Percentiles rank a stretch among this genome's conserved stretches.
Conservation (phyloP, 2,888 invertebrate genomes). For the Diloba caeruleocephala region DNA sequence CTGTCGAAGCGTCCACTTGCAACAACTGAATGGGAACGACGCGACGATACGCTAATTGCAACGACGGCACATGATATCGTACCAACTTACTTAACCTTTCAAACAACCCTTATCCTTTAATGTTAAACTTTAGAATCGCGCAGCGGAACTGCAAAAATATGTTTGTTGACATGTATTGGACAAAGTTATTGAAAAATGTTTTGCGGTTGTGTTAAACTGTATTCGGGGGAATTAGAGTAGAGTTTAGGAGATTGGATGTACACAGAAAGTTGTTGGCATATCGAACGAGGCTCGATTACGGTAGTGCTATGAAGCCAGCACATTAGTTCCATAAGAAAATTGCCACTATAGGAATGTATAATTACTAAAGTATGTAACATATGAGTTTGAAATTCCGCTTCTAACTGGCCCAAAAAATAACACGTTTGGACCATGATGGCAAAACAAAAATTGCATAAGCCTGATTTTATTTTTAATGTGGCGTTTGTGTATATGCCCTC, state of each 20-base stretch:
- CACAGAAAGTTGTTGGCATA: constrained; percentile 26
- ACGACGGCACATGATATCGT: constrained; percentile 51
- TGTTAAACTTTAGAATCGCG: constrained; percentile 25
- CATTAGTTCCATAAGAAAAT: constrained; percentile 51
- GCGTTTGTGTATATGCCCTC: no score
- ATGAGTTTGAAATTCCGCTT: no score
- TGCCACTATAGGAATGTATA: constrained; percentile 2
- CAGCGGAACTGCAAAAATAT: constrained; percentile 21
- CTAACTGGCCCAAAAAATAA: no score
- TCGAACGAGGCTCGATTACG: constrained; percentile 55
- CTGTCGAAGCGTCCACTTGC: constrained; percentile 44
- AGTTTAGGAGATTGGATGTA: constrained; percentile 10
- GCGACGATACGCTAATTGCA: constrained; percentile 63
- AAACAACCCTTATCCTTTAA: neutral
- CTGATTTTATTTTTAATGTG: no score
- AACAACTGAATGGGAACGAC: constrained; percentile 58
- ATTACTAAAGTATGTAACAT: no score
- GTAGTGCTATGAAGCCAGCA: constrained; percentile 37
- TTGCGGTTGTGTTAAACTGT: constrained; percentile 22
- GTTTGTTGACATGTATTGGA: constrained; percentile 46
- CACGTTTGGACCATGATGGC: no score
- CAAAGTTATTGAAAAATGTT: constrained; percentile 49
- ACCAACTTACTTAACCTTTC: constrained; percentile 15
- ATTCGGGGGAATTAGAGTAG: constrained; percentile 6
- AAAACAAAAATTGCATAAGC: no score